Percentiles rank a stretch among this genome's conserved stretches.
phyloP scores from a whole-genome alignment of 2,888 invertebrate genomes.

The Callyntrura guangdongensis region DNA sequence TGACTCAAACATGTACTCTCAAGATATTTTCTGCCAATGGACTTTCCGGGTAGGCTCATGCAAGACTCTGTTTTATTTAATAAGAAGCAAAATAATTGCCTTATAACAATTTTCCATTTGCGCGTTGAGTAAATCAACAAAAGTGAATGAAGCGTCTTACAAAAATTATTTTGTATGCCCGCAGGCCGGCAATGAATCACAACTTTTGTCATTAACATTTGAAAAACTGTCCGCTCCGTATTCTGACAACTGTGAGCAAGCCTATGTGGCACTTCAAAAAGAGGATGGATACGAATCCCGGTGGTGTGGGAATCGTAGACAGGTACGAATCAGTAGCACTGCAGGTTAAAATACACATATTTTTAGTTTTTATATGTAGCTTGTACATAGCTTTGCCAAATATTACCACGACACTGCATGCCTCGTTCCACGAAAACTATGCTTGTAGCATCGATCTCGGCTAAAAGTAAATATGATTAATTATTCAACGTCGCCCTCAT shows the following conservation, averaged over 20 bases:
- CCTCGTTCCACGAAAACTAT: too few species aligned
- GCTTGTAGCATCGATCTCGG: too few species aligned
- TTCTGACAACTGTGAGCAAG: constrained; percentile 79
- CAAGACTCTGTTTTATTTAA: constrained; percentile 7
- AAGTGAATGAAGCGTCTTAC: not conserved
- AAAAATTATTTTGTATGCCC: not conserved
- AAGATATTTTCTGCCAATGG: constrained; percentile 83
- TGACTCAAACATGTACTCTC: not conserved
- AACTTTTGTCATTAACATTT: constrained; percentile 82
- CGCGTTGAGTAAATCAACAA: not conserved
- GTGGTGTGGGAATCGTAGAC: constrained; percentile 83
- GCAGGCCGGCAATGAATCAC: constrained; percentile 82
- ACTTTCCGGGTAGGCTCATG: constrained; percentile 80
- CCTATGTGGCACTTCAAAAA: constrained; percentile 84
- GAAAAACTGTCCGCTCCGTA: constrained; percentile 81
- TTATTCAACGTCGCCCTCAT: not conserved
- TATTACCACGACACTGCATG: too few species aligned
- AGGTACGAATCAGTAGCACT: constrained; percentile 76
- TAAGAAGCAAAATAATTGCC: constrained; percentile 18
- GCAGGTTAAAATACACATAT: too few species aligned
- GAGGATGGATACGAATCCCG: constrained; percentile 83
- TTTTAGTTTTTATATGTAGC: too few species aligned
- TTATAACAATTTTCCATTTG: not conserved
- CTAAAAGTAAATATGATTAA: constrained; percentile 13
- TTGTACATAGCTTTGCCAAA: too few species aligned